Evolutionary conservation across 1,140 invertebrate genomes (phyloP).

Genomic region (Drosophila oshimai): DNA sequence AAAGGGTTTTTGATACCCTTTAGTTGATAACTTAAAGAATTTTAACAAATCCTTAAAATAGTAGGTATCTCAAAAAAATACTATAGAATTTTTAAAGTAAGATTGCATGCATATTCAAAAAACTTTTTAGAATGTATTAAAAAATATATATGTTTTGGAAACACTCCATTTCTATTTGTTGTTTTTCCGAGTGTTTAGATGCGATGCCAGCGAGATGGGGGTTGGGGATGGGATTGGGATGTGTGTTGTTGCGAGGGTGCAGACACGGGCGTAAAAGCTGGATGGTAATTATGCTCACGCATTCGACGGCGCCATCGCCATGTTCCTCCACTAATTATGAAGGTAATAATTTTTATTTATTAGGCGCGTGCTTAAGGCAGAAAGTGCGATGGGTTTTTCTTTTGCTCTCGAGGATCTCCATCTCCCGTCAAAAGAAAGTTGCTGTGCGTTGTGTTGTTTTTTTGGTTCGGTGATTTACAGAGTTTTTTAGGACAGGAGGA

Average conservation of each 20-base stretch:
- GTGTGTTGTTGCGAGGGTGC: slow-evolving; percentile 33
- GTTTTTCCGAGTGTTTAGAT: slow-evolving; percentile 11
- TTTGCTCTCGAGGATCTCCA: slow-evolving; percentile 35
- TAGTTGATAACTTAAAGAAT: too few species aligned
- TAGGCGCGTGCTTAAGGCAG: slow-evolving; percentile 77
- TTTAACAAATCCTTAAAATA: too few species aligned
- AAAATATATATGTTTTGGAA: neutral
- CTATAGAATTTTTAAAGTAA: too few species aligned
- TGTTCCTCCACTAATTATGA: slow-evolving; percentile 78
- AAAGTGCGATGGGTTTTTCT: slow-evolving; percentile 45
- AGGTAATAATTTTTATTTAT: slow-evolving; percentile 82
- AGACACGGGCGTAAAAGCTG: slow-evolving; percentile 67
- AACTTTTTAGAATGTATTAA: neutral
- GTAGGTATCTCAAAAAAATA: too few species aligned
- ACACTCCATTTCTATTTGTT: neutral
- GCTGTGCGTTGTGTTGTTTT: slow-evolving; percentile 4
- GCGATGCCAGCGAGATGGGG: slow-evolving; percentile 14
- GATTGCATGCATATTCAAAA: too few species aligned
- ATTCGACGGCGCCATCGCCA: slow-evolving; percentile 65
- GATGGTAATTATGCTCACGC: slow-evolving; percentile 73
- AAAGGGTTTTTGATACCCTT: too few species aligned
- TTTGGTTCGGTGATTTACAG: slow-evolving; percentile 67
- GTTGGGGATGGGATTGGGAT: slow-evolving; percentile 1
- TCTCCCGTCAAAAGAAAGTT: slow-evolving; percentile 43
- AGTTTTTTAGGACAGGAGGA: slow-evolving; percentile 16